phyloP scores from a whole-genome alignment of 1,140 invertebrate genomes.

The Drosophila malerkotliana region DNA sequence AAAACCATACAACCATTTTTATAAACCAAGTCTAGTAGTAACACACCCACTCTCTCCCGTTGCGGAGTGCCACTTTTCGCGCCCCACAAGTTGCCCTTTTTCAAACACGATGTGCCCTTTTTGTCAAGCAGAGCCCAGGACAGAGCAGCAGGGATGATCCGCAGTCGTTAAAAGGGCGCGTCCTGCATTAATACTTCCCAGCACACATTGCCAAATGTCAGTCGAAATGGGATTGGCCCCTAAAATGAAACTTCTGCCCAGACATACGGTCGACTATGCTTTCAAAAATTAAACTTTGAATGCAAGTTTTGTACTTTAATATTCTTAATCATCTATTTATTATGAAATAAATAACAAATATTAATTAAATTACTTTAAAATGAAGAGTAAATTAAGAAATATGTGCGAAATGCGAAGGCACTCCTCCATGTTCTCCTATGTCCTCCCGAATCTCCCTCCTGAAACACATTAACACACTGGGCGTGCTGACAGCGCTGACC shows the following conservation, averaged over 20 bases:
- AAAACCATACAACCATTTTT: slow-evolving; percentile 44
- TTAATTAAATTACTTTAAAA: neutral
- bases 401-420: neutral
- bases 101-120: slow-evolving; percentile 43
- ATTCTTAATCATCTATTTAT: neutral
- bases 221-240: slow-evolving; percentile 64
- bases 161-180: slow-evolving; percentile 76
- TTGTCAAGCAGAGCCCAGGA: slow-evolving; percentile 34
- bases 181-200: slow-evolving; percentile 56
- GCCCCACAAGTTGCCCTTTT: slow-evolving; percentile 74
- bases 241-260: slow-evolving; percentile 14
- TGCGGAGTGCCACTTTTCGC: slow-evolving; percentile 62
- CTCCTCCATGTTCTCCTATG: neutral
- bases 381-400: neutral
- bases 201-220: slow-evolving; percentile 64
- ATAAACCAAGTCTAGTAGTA: slow-evolving; percentile 12
- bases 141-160: slow-evolving; percentile 59
- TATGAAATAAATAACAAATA: slow-evolving; percentile 1
- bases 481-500: slow-evolving; percentile 24
- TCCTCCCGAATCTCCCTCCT: neutral
- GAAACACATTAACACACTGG: slow-evolving; percentile 4
- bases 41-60: slow-evolving; percentile 41
- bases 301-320: neutral
- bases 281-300: slow-evolving; percentile 57
- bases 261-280: slow-evolving; percentile 27